Evolutionary conservation across 2,888 invertebrate genomes (phyloP).

Genomic region (Hydropsyche betteni): DNA sequence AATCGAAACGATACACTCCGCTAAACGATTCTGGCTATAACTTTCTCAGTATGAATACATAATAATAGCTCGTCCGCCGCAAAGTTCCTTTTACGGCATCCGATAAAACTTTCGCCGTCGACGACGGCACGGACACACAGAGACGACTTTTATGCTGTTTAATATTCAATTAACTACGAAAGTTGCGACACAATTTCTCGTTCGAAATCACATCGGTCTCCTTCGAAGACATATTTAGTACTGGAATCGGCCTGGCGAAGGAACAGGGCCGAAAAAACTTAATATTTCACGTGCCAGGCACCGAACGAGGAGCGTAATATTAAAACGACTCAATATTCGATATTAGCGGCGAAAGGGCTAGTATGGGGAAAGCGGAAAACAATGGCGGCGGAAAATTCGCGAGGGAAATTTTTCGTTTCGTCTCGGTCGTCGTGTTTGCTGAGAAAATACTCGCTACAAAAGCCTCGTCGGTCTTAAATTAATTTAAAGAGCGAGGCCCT

Average conservation of each 20-base stretch:
- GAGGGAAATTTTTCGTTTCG: slow-evolving; percentile 14
- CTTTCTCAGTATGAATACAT: no score
- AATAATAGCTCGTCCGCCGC: no score
- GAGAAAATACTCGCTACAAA: slow-evolving; percentile 16
- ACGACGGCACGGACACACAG: background rate
- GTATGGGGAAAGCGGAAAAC: slow-evolving; percentile 16
- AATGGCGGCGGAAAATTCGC: slow-evolving; percentile 13
- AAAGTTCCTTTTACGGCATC: no score
- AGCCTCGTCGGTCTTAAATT: slow-evolving; percentile 18
- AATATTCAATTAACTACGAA: slow-evolving; percentile 26
- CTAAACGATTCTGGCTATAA: no score
- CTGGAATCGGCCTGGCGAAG: background rate
- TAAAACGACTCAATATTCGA: slow-evolving; percentile 15
- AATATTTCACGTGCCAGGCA: slow-evolving; percentile 31
- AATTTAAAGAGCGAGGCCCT: slow-evolving; percentile 23
- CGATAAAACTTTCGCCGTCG: slow-evolving; percentile 17
- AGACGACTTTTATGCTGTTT: slow-evolving; percentile 1
- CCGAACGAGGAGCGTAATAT: slow-evolving; percentile 8
- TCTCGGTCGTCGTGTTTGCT: slow-evolving; percentile 6
- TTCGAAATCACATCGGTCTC: slow-evolving; percentile 3
- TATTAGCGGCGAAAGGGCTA: slow-evolving; percentile 9
- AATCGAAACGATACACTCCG: no score
- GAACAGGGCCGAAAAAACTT: slow-evolving; percentile 1
- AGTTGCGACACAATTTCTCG: slow-evolving; percentile 13
- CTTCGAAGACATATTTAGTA: background rate